Evolutionary conservation across 2,797 vertebrate genomes (phyloP), one percentile per base, ranked within the genome.

Genomic region (Darevskia mixta): DNA sequence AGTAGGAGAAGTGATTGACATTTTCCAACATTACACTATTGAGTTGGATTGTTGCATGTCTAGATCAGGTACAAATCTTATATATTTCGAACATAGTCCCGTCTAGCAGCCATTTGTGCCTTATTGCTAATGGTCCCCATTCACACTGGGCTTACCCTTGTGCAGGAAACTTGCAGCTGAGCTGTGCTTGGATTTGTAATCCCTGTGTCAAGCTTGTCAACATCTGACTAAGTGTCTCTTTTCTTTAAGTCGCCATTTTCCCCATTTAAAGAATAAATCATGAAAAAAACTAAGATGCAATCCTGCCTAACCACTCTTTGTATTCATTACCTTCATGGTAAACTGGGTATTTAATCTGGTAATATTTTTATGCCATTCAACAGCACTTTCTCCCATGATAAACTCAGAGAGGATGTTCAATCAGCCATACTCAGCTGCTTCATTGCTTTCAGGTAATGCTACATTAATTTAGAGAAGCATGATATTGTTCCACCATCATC

Each of bases 381-480:
- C n/a, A 67, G 15, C 27, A 23, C 10, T 73, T 87, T n/a, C 58
- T 69, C 25, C 43, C 73, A 69, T 77, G 20, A 87, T 23, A 75
- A 45, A 66, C 38, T 29, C 25, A 85, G 72, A 76, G 35, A 76
- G 23, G 66, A 80, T 72, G 45, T 13, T 61, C 76, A 85, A 58
- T 84, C 67, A 64, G 38, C 38, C 58, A 61, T 79, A 66, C n/a
- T 41, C 23, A 73, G 17, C 11, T 82, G 86, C 58, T 82, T 76
- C 71, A 82, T 77, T 87, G 72, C 61, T 41, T 75, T 83, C 29
- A 73, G 58, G 41, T 80, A 73, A 72, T 79, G 55, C 49, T 83
- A 45, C 67, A 88, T 73, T 73, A 88, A 73, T 88, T 88, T 88
- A 80, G n/a, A 78, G 69, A 35, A 85, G 41, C 49, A 85, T 23